Conservation (phyloP, 2,113 vertebrate genomes). For the Takifugu flavidus region DNA sequence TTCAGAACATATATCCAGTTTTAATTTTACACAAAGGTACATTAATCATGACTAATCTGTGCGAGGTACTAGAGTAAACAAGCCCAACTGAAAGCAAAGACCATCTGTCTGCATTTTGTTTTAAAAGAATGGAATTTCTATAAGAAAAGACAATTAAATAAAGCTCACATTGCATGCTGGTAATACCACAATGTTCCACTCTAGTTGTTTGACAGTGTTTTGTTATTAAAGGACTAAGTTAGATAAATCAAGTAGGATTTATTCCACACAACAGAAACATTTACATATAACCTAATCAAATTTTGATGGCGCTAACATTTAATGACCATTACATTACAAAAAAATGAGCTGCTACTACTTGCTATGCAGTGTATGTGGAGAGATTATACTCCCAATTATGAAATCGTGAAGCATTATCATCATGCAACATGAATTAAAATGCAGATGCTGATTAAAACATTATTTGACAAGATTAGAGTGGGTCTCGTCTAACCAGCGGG, state of each 20-base stretch:
- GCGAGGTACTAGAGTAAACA: neutral
- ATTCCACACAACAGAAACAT: too few species aligned
- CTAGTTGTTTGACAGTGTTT: neutral
- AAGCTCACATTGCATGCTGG: neutral
- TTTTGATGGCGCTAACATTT: too few species aligned
- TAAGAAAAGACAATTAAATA: too few species aligned
- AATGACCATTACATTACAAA: too few species aligned
- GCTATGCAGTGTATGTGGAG: neutral
- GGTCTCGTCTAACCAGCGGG: conserved; percentile 7
- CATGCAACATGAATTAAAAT: conserved; percentile 44
- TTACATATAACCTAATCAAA: too few species aligned
- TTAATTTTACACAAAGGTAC: too few species aligned
- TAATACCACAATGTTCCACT: neutral
- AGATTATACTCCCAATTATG: conserved; percentile 39
- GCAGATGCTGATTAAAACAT: conserved; percentile 55
- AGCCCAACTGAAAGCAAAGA: neutral
- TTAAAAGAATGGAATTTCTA: too few species aligned
- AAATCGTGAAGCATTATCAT: conserved; percentile 24
- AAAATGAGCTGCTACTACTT: too few species aligned
- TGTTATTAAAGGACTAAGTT: neutral
- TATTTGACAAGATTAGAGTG: conserved; percentile 52
- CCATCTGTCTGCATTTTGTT: too few species aligned
- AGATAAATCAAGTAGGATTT: neutral
- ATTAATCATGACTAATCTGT: too few species aligned
- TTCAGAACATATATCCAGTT: too few species aligned